These are phyloP conservation scores for Panonychus citri DNA, from an alignment of 1,140 invertebrate species.

Conservation along the genomic window DNA sequence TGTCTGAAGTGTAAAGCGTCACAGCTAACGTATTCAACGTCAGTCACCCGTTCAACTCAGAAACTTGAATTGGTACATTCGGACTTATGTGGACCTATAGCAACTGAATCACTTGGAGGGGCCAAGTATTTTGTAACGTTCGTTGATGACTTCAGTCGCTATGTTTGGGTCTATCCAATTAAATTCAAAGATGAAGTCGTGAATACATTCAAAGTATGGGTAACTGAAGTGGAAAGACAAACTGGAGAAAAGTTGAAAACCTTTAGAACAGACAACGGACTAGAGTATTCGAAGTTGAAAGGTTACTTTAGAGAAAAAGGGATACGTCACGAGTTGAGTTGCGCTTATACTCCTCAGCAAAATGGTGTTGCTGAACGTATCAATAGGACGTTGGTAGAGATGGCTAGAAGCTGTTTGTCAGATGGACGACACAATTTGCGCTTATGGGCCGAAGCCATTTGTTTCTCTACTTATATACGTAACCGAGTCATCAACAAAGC, in stretches of 20 bases:
- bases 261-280: slow-evolving; percentile 8
- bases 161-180: no score
- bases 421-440: slow-evolving; percentile 14
- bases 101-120: no score
- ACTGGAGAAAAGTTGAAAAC: neutral
- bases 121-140: no score
- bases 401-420: slow-evolving; percentile 20
- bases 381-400: slow-evolving; percentile 23
- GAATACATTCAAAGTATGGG: no score
- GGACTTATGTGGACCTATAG: no score
- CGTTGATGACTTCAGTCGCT: no score
- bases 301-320: slow-evolving; percentile 6
- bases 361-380: slow-evolving; percentile 29
- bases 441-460: neutral
- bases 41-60: no score
- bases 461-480: neutral
- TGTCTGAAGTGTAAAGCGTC: no score
- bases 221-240: neutral
- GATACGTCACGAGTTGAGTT: slow-evolving; percentile 22
- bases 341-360: slow-evolving; percentile 25
- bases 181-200: no score
- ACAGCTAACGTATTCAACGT: no score
- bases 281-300: slow-evolving; percentile 3
- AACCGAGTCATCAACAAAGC: neutral
- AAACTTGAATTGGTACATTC: no score